Conservation (phyloP, 2,888 invertebrate species). For the Synergus itoensis region DNA sequence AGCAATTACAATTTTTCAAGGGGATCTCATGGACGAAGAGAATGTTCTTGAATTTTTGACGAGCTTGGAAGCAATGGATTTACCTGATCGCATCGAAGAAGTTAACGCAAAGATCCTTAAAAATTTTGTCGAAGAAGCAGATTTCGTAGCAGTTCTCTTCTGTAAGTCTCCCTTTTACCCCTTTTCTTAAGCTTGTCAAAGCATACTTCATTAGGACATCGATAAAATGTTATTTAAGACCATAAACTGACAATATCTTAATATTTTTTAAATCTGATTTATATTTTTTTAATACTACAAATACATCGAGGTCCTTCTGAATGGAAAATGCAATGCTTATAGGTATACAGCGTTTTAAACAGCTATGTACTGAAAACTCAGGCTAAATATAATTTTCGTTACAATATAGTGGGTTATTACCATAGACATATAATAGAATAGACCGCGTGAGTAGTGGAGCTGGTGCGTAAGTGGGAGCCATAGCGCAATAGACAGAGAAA, state of each 20-base stretch:
- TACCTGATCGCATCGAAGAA: constrained; percentile 97
- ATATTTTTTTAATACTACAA: no score
- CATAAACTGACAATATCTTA: constrained; percentile 37
- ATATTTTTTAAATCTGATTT: no score
- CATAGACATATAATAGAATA: no score
- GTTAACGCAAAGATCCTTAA: constrained; percentile 93
- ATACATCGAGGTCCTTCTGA: no score
- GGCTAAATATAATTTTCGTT: no score
- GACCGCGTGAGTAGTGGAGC: no score
- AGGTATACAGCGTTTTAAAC: no score
- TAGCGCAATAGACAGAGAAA: no score
- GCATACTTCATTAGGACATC: background rate
- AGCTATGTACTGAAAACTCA: no score
- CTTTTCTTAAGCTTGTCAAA: background rate
- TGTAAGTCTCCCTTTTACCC: constrained; percentile 84
- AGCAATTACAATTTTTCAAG: constrained; percentile 77
- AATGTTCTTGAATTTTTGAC: constrained; percentile 95
- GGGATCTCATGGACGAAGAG: constrained; percentile 97
- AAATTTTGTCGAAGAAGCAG: constrained; percentile 94
- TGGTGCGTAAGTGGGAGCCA: no score
- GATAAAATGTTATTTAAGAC: constrained; percentile 42
- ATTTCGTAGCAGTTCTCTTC: constrained; percentile 95
- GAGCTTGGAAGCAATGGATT: constrained; percentile 95
- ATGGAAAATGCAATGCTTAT: no score
- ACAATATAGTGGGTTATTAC: no score